Base-by-base conservation (phyloP, 92 coral and sea anemone genomes). In the Plumapathes pennacea region DNA sequence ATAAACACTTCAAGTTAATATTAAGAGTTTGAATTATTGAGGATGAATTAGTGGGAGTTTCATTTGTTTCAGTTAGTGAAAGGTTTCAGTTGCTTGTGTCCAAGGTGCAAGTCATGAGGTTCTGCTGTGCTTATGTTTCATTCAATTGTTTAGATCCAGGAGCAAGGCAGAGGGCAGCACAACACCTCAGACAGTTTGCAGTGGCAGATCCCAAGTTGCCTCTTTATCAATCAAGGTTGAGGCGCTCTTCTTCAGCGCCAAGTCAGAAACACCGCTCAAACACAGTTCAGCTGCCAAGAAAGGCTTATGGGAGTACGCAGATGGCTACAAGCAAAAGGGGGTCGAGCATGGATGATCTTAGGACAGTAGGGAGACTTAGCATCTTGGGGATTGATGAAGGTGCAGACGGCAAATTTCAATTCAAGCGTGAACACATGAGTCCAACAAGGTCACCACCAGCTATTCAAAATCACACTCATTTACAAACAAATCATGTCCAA, bases 131-230 rank as follows among this genome's bases (percentile, higher is more conserved):
- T n/a, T n/a, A n/a, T n/a, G n/a, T n/a, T 13, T 28, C 22, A 11
- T 2, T 60, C 13, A 33, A n/a, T 56, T 52, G 26, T 25, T 54
- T 73, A 92, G 98, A 92, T 55, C 80, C 71, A 19, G 98, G 92
- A 45, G 88, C 98, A 23, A 82, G 72, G 50, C 84, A 90, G 5
- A 85, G 98, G 50, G 98, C 98, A n/a, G 64, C 56, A 12, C 89
- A 83, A 13, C 81, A 72, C 61, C 81, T 92, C 37, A 58, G 89
- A 50, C 54, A 76, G 30, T 89, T 76, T 54, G 57, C 91, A 12
- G 95, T 92, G 4, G 97, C 89, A 26, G 97, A 92, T 46, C 98
- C 98, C 4, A 89, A 83, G 57, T 64, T 92, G 27, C 78, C 82
- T 8, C 83, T 84, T 33, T 92, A 86, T 46, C 95, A 92, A 67